Base-by-base conservation (phyloP, 2,888 invertebrate species). In the Drosophila basisetae region DNA sequence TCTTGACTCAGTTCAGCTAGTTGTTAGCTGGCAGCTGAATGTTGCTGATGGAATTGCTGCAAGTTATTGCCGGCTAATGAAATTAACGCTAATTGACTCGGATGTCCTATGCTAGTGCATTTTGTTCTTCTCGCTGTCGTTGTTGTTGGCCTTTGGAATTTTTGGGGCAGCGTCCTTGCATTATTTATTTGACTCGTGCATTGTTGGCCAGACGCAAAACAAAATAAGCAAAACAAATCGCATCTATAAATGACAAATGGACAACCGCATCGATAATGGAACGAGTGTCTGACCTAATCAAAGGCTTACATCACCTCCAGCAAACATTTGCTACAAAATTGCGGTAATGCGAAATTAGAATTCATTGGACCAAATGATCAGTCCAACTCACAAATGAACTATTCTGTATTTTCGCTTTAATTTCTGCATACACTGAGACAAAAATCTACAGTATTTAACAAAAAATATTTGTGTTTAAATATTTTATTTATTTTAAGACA, bases 61-160 rank as follows among this genome's bases (percentile, higher is more conserved):
- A 79, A 87, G 90, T 90, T 87, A 87, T 90, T 85, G 86, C 89
- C 73, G 80, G 63, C 90, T 87, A 90, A 87, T 87, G 87, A 90
- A 87, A 90, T 87, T 87, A 88, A 77, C 84, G 70, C 90, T 88
- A 87, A 87, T 90, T 87, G 87, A 82, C 90, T 86, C 82, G 76
- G 82, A 76, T 83, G 75, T 71, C 67, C 68, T 52, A 56, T 35
- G 78, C 67, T 37, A 71, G 54, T 25, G 33, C 50, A 18, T n/a
- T 5, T 31, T 50, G 13, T 35, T 16, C 35, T 5, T 37, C 41
- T 39, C 30, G 7, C 11, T 25, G 18, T 31, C 39, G 49, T 41
- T 50, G 37, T 33, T 13, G 39, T 39, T 54, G 28, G n/a, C 22
- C 11, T 11, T 11, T 43, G 2, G 11, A n/a, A 31, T 33, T 52